Conservation (phyloP, 2,888 invertebrate species). For the Carcina quercana region DNA sequence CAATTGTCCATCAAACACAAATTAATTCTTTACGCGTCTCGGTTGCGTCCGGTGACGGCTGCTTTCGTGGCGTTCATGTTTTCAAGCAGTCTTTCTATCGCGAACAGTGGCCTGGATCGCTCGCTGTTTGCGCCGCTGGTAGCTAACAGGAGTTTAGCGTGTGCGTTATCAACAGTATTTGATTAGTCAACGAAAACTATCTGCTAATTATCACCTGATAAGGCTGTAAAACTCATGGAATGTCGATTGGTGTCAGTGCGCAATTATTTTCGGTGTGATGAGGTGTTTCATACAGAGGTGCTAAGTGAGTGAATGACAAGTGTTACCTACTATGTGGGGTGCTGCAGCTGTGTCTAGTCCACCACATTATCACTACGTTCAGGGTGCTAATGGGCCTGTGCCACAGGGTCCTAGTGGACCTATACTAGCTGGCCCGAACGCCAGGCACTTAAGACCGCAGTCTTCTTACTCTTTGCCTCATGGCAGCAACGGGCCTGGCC, state of each 20-base stretch:
- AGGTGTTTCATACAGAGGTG: slow-evolving; percentile 47
- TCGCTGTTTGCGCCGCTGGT: slow-evolving; percentile 35
- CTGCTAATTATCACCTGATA: slow-evolving; percentile 51
- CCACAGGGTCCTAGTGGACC: slow-evolving; percentile 53
- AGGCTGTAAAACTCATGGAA: slow-evolving; percentile 41
- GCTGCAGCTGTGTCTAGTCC: slow-evolving; percentile 64
- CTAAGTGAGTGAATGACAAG: slow-evolving; percentile 35
- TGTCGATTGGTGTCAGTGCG: slow-evolving; percentile 48
- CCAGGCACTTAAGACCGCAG: slow-evolving; percentile 56
- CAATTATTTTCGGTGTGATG: slow-evolving; percentile 44
- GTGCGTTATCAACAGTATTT: slow-evolving; percentile 45
- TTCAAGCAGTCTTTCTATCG: slow-evolving; percentile 59
- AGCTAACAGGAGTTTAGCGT: slow-evolving; percentile 39
- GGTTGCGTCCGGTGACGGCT: slow-evolving; percentile 63
- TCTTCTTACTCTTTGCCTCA: slow-evolving; percentile 72
- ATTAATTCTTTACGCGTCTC: slow-evolving; percentile 68
- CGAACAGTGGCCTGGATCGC: slow-evolving; percentile 57
- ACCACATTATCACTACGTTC: slow-evolving; percentile 61
- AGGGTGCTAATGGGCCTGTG: slow-evolving; percentile 42
- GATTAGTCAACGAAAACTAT: slow-evolving; percentile 44
- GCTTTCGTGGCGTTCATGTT: slow-evolving; percentile 63
- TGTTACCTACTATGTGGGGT: slow-evolving; percentile 61
- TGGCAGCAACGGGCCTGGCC: slow-evolving; percentile 69
- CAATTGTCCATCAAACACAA: slow-evolving; percentile 61
- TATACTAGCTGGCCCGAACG: slow-evolving; percentile 48